Evolutionary conservation across 2,113 vertebrate species (phyloP).

Genomic region (Daphoenositta chrysoptera): DNA sequence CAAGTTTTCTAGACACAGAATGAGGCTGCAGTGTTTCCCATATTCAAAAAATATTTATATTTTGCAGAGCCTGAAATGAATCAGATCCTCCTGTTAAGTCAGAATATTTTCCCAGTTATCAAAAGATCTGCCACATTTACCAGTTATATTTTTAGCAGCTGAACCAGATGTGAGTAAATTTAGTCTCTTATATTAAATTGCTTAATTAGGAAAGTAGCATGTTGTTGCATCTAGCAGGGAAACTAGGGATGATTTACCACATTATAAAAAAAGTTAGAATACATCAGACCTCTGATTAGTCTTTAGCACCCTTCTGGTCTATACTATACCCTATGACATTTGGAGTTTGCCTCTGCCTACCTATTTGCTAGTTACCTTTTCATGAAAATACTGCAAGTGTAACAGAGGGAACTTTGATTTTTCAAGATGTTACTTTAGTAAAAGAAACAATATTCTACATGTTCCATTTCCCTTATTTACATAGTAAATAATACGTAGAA

Average conservation of each 20-base stretch:
- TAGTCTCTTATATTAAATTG: slow-evolving; percentile 27
- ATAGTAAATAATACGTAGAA: not conserved
- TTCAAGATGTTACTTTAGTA: not conserved
- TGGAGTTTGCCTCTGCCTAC: not conserved
- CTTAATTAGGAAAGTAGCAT: slow-evolving; percentile 18
- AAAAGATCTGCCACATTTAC: not conserved
- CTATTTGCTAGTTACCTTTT: not conserved
- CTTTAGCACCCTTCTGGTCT: not conserved
- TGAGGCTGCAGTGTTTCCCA: not conserved
- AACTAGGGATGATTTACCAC: not conserved
- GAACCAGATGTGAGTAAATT: slow-evolving; percentile 37
- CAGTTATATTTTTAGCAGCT: slow-evolving; percentile 37
- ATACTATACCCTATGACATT: not conserved
- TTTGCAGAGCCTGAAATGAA: slow-evolving; percentile 1
- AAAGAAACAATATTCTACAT: not conserved
- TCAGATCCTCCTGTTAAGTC: not conserved
- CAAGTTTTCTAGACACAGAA: slow-evolving; percentile 2
- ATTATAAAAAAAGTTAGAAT: not conserved
- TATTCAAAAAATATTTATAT: not conserved
- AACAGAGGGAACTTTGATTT: not conserved
- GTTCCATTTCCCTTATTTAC: not conserved
- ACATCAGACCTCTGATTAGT: not conserved
- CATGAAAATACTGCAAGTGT: not conserved
- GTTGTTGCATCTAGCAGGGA: slow-evolving; percentile 4
- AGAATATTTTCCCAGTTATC: not conserved